Conservation (phyloP, 2,113 vertebrate species). For the Prochilodus magdalenae region DNA sequence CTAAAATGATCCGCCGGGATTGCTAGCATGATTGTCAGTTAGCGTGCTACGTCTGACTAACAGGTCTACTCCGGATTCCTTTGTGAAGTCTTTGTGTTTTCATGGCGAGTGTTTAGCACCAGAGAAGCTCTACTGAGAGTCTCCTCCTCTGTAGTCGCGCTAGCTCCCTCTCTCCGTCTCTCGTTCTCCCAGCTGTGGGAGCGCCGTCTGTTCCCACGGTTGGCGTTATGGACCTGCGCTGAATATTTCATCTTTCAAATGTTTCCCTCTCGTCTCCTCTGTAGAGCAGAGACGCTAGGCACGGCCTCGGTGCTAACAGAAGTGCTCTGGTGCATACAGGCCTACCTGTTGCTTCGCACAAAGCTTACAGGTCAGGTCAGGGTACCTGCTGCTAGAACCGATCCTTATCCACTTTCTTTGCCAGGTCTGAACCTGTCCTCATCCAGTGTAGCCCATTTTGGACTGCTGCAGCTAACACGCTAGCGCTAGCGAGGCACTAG, state of each 20-base stretch:
- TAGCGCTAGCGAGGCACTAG: too few relatives aligned
- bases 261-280: constrained; percentile 21
- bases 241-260: constrained; percentile 75
- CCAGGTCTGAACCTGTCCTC: too few relatives aligned
- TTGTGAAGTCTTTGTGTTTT: constrained; percentile 30
- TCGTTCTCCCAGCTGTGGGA: constrained; percentile 36
- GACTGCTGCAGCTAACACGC: too few relatives aligned
- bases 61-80: constrained; percentile 2
- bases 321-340: constrained; percentile 13
- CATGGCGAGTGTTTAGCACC: background rate
- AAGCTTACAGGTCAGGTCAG: constrained; percentile 5
- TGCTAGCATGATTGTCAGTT: background rate
- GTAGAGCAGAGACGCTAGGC: background rate
- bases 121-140: background rate
- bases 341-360: background rate
- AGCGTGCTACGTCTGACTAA: background rate
- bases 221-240: constrained; percentile 71
- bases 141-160: background rate
- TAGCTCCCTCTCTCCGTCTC: constrained; percentile 6
- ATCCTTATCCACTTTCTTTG: too few relatives aligned
- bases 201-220: constrained; percentile 65
- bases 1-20: constrained; percentile 13
- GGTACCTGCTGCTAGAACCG: too few relatives aligned
- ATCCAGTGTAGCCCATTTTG: too few relatives aligned
- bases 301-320: background rate